Conservation (phyloP, 92 coral and sea anemone genomes). For the Porites rus region DNA sequence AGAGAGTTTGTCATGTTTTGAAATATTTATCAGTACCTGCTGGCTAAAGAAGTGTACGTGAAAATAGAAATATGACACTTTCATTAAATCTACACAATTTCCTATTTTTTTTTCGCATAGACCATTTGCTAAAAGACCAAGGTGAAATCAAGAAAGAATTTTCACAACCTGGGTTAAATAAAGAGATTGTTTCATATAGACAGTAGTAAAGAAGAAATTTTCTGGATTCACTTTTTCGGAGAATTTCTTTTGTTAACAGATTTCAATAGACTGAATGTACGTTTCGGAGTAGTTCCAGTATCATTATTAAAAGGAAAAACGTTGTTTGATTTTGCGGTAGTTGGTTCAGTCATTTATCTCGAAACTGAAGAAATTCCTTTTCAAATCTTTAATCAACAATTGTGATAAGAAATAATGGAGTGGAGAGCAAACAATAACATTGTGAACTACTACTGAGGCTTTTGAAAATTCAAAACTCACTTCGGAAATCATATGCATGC, state of each 20-base stretch:
- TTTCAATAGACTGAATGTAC: neutral
- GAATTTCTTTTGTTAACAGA: neutral
- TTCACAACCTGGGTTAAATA: neutral
- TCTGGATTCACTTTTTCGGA: neutral
- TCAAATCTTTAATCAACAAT: slow-evolving; percentile 27
- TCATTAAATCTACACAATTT: neutral
- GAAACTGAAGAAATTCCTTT: slow-evolving; percentile 13
- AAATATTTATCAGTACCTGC: slow-evolving; percentile 45
- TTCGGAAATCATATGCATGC: neutral
- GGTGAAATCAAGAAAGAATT: neutral
- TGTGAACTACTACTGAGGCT: slow-evolving; percentile 26
- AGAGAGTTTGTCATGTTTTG: slow-evolving; percentile 14
- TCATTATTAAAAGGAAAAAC: neutral
- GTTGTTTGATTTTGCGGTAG: neutral
- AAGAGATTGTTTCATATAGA: neutral
- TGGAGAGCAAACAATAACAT: slow-evolving; percentile 34
- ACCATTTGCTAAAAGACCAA: too few relatives aligned
- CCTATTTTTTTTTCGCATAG: neutral
- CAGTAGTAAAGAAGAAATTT: neutral
- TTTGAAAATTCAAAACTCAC: slow-evolving; percentile 31
- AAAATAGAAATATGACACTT: slow-evolving; percentile 1
- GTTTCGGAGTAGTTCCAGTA: neutral
- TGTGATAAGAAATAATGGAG: slow-evolving; percentile 24
- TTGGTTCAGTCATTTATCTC: neutral
- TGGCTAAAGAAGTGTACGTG: slow-evolving; percentile 3